Evolutionary conservation across 2,113 vertebrate genomes (phyloP).

Genomic region (Platichthys stellatus): DNA sequence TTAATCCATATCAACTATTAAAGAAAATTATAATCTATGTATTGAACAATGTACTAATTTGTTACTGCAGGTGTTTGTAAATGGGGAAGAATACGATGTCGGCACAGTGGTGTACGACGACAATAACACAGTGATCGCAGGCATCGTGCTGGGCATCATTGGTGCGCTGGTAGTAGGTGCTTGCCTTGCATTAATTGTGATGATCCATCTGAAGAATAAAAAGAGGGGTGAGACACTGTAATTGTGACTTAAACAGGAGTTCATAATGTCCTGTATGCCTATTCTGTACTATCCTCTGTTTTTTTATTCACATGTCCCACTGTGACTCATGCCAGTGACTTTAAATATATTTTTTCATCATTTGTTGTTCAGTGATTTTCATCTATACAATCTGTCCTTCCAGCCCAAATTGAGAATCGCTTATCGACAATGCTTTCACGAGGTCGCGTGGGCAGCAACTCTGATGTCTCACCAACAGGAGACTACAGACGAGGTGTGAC

Average conservation of each 20-base stretch:
- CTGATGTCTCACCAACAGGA: conserved; percentile 64
- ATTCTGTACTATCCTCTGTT: neutral
- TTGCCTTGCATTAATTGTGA: conserved; percentile 65
- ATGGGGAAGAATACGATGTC: conserved; percentile 74
- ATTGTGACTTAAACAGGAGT: neutral
- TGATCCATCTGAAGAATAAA: conserved; percentile 80
- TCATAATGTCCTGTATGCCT: neutral
- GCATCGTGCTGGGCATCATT: conserved; percentile 80
- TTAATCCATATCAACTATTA: neutral
- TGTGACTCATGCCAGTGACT: neutral
- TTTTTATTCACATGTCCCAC: neutral
- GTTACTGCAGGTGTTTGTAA: conserved; percentile 79
- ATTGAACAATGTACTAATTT: neutral
- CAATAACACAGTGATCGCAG: conserved; percentile 63
- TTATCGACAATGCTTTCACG: conserved; percentile 66
- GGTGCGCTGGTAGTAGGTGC: conserved; percentile 78
- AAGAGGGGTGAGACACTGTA: conserved; percentile 78
- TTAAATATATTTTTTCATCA: neutral
- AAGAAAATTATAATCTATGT: neutral
- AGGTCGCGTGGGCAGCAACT: conserved; percentile 9
- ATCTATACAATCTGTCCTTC: conserved; percentile 26
- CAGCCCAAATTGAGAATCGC: conserved; percentile 73
- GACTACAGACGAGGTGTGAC: conserved; percentile 81
- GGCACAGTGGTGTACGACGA: conserved; percentile 81
- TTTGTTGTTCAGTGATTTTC: neutral